Percentiles rank a stretch among this genome's conserved stretches.
These are phyloP conservation scores for Drosophila sordidula DNA, from an alignment of 2,888 invertebrate species.

Conservation along the genomic window DNA sequence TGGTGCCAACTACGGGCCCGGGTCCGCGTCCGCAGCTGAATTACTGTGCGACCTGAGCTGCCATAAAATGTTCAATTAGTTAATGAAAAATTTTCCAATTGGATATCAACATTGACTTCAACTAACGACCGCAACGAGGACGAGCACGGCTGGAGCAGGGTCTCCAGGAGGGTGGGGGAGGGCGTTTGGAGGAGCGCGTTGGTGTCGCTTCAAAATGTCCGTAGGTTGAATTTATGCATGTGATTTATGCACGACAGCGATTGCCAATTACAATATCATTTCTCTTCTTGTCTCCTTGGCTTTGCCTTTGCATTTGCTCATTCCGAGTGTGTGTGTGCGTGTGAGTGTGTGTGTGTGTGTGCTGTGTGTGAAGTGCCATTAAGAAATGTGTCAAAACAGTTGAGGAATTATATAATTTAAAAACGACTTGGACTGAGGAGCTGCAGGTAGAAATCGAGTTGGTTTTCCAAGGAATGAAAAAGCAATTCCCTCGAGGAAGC, in stretches of 20 bases:
- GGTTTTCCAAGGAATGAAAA: background rate
- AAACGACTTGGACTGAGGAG: constrained; percentile 10
- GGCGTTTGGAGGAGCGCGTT: constrained; percentile 37
- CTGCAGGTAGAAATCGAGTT: constrained; percentile 24
- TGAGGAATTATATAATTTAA: constrained; percentile 74
- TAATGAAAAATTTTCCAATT: constrained; percentile 83
- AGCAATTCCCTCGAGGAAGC: too few relatives aligned
- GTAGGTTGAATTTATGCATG: constrained; percentile 77
- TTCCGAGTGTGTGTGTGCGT: constrained; percentile 14
- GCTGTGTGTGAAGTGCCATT: constrained; percentile 67
- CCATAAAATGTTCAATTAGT: constrained; percentile 84
- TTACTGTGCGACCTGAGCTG: constrained; percentile 51
- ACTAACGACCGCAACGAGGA: constrained; percentile 61
- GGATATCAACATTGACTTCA: constrained; percentile 77
- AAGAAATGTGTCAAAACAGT: constrained; percentile 79
- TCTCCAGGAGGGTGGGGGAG: background rate
- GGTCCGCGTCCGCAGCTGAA: constrained; percentile 16
- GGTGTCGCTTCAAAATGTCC: constrained; percentile 70
- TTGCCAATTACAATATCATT: constrained; percentile 82
- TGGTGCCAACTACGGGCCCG: constrained; percentile 32
- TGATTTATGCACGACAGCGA: constrained; percentile 81
- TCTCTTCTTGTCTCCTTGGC: constrained; percentile 67
- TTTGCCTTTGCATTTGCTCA: constrained; percentile 53
- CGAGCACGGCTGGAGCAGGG: constrained; percentile 5
- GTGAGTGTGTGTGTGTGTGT: constrained; percentile 41